Percentiles rank a stretch among this genome's conserved stretches.
Conservation (phyloP, 2,888 invertebrate genomes). For the Venustoraphidia nigricollis region DNA sequence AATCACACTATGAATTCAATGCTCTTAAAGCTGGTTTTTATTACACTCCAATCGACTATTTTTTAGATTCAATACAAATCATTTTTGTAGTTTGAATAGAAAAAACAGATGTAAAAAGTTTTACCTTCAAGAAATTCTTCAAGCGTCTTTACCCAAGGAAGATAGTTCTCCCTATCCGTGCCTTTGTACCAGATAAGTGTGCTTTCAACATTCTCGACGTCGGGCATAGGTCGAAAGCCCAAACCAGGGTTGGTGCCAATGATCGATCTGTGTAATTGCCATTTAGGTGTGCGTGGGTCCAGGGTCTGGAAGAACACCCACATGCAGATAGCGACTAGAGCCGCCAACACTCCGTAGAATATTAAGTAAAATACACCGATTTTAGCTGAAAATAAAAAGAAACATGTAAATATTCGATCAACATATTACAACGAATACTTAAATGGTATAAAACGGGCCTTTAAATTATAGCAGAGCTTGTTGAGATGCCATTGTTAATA, state of each 20-base stretch:
- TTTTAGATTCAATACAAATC: too few relatives aligned
- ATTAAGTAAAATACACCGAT: slow-evolving; percentile 89
- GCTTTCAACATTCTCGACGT: slow-evolving; percentile 73
- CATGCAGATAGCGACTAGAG: slow-evolving; percentile 87
- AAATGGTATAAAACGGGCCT: too few relatives aligned
- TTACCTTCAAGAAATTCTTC: slow-evolving; percentile 65
- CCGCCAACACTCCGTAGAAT: slow-evolving; percentile 84
- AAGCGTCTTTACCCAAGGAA: slow-evolving; percentile 63
- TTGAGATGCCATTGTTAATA: too few relatives aligned
- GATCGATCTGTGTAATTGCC: slow-evolving; percentile 71
- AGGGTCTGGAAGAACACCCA: slow-evolving; percentile 86
- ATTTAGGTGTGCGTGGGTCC: slow-evolving; percentile 78
- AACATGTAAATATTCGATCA: not conserved
- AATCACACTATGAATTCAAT: too few relatives aligned
- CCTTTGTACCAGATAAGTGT: slow-evolving; percentile 92
- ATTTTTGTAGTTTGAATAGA: too few relatives aligned
- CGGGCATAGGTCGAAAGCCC: slow-evolving; percentile 88
- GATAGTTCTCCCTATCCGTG: slow-evolving; percentile 57
- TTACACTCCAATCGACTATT: too few relatives aligned
- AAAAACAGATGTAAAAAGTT: slow-evolving; percentile 14
- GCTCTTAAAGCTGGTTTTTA: too few relatives aligned
- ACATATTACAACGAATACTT: too few relatives aligned
- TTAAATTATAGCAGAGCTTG: too few relatives aligned
- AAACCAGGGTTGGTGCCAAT: slow-evolving; percentile 94
- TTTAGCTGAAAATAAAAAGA: slow-evolving; percentile 51